A percentile compares a stretch with the other conserved stretches of the same genome.
Evolutionary conservation across 2,888 invertebrate genomes (phyloP).

Genomic region (Habrosyne pyritoides): DNA sequence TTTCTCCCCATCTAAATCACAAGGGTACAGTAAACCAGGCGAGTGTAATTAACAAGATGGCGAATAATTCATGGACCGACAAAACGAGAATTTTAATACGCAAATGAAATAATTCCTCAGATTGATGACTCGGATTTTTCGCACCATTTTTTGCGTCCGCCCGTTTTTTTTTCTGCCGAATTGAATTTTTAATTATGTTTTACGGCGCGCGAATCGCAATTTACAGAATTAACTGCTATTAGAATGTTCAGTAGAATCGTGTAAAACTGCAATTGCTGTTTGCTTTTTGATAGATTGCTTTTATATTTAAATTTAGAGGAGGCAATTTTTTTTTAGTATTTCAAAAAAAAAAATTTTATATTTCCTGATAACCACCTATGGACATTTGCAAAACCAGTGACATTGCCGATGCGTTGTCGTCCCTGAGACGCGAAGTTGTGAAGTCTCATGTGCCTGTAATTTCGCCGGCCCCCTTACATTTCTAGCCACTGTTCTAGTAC

Average conservation of each 20-base stretch:
- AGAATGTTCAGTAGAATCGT: slow-evolving; percentile 36
- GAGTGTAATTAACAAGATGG: slow-evolving; percentile 74
- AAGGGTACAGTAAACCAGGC: slow-evolving; percentile 63
- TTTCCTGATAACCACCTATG: too few relatives aligned
- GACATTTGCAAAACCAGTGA: too few relatives aligned
- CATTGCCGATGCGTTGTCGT: too few relatives aligned
- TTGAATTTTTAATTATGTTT: slow-evolving; percentile 82
- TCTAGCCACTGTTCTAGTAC: too few relatives aligned
- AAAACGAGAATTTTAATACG: slow-evolving; percentile 82
- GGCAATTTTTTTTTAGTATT: too few relatives aligned
- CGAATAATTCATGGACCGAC: slow-evolving; percentile 78
- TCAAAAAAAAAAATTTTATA: too few relatives aligned
- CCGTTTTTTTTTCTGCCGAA: slow-evolving; percentile 58
- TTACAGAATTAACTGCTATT: slow-evolving; percentile 75
- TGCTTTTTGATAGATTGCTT: slow-evolving; percentile 36
- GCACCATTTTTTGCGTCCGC: slow-evolving; percentile 53
- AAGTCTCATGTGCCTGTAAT: too few relatives aligned
- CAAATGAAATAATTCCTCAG: slow-evolving; percentile 82
- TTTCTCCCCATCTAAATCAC: slow-evolving; percentile 52
- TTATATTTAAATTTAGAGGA: slow-evolving; percentile 9
- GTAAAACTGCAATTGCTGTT: slow-evolving; percentile 31
- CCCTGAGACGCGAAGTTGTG: too few relatives aligned
- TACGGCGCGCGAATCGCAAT: slow-evolving; percentile 79
- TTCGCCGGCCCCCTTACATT: too few relatives aligned
- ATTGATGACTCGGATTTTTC: slow-evolving; percentile 78